A percentile compares a stretch with the other conserved stretches of the same genome.
Conservation (phyloP, 2,113 vertebrate species). For the Cebidichthys violaceus region DNA sequence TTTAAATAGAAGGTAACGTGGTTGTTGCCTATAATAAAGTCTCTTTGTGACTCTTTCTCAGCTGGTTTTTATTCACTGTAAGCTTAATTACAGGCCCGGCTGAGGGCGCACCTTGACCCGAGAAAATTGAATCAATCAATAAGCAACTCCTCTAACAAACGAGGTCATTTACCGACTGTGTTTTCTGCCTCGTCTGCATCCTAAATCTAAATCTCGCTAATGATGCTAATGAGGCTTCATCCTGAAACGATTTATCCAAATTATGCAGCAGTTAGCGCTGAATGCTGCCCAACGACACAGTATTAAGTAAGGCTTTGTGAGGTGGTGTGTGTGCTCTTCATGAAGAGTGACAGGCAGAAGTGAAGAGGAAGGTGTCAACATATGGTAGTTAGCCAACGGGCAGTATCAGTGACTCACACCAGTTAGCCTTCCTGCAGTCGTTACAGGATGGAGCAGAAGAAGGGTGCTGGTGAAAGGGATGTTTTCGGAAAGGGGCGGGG, state of each 20-base stretch:
- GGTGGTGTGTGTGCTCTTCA: background rate
- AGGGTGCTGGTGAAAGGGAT: constrained; percentile 26
- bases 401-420: constrained; percentile 18
- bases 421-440: constrained; percentile 47
- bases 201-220: constrained; percentile 33
- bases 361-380: constrained; percentile 45
- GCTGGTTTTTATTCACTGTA: constrained; percentile 8
- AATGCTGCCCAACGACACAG: background rate
- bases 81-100: constrained; percentile 28
- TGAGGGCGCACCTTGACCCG: constrained; percentile 9
- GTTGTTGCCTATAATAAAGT: background rate
- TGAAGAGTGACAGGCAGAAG: background rate
- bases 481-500: constrained; percentile 12
- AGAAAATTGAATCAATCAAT: constrained; percentile 55
- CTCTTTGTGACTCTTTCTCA: background rate
- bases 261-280: constrained; percentile 18
- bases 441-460: constrained; percentile 32
- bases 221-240: constrained; percentile 43
- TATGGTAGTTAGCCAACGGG: constrained; percentile 24
- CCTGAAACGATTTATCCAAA: constrained; percentile 39
- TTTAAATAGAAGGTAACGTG: background rate
- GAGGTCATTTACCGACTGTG: constrained; percentile 29
- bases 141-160: constrained; percentile 47
- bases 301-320: constrained; percentile 1
- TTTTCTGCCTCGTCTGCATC: constrained; percentile 48